A percentile compares a stretch with the other conserved stretches of the same genome.
Conservation (phyloP, 2,888 invertebrate species). For the Orthosia gothica region DNA sequence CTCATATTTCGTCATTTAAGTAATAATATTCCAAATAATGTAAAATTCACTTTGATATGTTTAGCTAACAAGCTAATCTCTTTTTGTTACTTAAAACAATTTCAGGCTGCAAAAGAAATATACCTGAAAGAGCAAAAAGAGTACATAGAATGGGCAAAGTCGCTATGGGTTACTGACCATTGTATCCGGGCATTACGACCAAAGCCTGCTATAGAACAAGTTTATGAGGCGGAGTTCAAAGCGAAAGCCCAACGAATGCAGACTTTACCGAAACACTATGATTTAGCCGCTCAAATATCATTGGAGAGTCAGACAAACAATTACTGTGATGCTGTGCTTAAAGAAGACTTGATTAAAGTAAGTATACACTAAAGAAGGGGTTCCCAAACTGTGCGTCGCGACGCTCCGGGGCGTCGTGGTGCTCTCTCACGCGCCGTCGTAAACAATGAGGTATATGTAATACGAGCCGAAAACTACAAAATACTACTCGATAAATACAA, state of each 20-base stretch:
- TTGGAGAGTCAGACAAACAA: slow-evolving; percentile 65
- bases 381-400: too few relatives aligned
- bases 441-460: too few relatives aligned
- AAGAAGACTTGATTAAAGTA: slow-evolving; percentile 79
- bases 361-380: slow-evolving; percentile 68
- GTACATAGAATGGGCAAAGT: slow-evolving; percentile 83
- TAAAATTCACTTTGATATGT: neutral
- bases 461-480: too few relatives aligned
- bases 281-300: slow-evolving; percentile 83
- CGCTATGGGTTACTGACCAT: slow-evolving; percentile 78
- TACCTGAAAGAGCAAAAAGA: slow-evolving; percentile 84
- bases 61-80: neutral
- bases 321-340: slow-evolving; percentile 72
- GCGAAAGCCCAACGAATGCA: slow-evolving; percentile 73
- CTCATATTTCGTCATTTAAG: too few relatives aligned
- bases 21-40: too few relatives aligned
- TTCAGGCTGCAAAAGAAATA: slow-evolving; percentile 76
- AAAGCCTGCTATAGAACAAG: slow-evolving; percentile 78
- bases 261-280: slow-evolving; percentile 77
- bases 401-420: too few relatives aligned
- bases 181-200: slow-evolving; percentile 82
- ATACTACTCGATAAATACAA: too few relatives aligned
- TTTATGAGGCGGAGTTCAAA: slow-evolving; percentile 83
- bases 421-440: too few relatives aligned
- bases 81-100: slow-evolving; percentile 15